Evolutionary conservation across 2,113 vertebrate genomes (phyloP).

Genomic region (Alosa alosa): DNA sequence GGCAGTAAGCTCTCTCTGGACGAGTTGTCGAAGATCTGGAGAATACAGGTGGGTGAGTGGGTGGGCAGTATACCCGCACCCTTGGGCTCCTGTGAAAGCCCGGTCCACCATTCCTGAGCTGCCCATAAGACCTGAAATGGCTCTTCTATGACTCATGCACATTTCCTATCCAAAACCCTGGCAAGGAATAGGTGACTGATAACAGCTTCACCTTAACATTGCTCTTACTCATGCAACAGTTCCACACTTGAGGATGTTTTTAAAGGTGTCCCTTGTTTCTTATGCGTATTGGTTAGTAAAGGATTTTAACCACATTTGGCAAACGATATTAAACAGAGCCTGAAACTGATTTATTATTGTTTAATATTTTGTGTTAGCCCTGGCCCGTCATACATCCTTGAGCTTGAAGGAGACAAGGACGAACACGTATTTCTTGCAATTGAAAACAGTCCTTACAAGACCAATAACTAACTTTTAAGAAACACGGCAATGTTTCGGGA

Average conservation of each 20-base stretch:
- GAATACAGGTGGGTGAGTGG: slow-evolving; percentile 84
- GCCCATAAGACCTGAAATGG: not conserved
- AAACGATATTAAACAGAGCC: no score
- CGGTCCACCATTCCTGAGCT: not conserved
- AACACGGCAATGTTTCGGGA: no score
- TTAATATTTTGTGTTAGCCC: no score
- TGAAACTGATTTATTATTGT: no score
- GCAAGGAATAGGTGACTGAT: not conserved
- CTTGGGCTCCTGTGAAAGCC: not conserved
- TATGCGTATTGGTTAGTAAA: no score
- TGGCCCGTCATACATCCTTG: no score
- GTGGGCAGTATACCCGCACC: no score
- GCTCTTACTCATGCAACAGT: not conserved
- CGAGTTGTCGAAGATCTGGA: slow-evolving; percentile 98
- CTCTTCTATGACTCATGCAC: not conserved
- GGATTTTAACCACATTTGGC: no score
- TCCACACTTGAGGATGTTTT: not conserved
- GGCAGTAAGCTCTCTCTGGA: slow-evolving; percentile 97
- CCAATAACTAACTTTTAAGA: no score
- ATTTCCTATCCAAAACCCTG: not conserved
- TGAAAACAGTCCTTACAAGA: no score
- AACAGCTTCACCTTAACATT: not conserved
- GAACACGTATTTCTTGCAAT: no score
- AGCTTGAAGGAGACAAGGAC: no score
- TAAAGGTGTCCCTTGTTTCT: not conserved